These are phyloP conservation scores for Holothuria scabra DNA, from an alignment of 53 echinoderm and acorn worm species.

Conservation along the genomic window DNA sequence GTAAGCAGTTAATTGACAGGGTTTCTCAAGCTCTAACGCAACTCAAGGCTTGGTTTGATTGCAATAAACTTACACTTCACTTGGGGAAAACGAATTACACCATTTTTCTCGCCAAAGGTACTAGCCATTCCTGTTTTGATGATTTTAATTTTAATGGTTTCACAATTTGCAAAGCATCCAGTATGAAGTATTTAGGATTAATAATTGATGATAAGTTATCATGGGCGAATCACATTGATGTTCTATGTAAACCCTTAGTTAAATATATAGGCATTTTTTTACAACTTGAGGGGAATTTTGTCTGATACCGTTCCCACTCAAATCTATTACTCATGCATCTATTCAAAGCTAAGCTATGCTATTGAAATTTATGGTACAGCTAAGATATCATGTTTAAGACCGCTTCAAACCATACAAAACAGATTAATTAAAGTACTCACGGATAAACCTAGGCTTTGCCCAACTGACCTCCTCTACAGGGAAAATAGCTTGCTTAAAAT, in stretches of 20 bases:
- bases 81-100: conserved; percentile 17
- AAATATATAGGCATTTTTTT: conserved; percentile 2
- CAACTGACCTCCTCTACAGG: conserved; percentile 9
- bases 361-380: too few species aligned
- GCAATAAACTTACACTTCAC: background rate
- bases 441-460: background rate
- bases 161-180: background rate
- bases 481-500: background rate
- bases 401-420: too few species aligned
- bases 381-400: too few species aligned
- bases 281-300: background rate
- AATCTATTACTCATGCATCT: background rate
- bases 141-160: conserved; percentile 12
- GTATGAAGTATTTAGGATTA: conserved; percentile 15
- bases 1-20: background rate
- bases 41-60: background rate
- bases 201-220: conserved; percentile 13
- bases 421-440: background rate
- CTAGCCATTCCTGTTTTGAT: background rate
- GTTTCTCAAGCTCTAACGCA: background rate
- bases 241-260: conserved; percentile 3
- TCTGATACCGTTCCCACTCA: background rate
- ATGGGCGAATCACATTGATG: background rate
- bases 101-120: conserved; percentile 2
- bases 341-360: background rate